Percentiles rank a stretch among this genome's conserved stretches.
Conservation (phyloP, 1,140 invertebrate genomes). For the Zophobas morio region DNA sequence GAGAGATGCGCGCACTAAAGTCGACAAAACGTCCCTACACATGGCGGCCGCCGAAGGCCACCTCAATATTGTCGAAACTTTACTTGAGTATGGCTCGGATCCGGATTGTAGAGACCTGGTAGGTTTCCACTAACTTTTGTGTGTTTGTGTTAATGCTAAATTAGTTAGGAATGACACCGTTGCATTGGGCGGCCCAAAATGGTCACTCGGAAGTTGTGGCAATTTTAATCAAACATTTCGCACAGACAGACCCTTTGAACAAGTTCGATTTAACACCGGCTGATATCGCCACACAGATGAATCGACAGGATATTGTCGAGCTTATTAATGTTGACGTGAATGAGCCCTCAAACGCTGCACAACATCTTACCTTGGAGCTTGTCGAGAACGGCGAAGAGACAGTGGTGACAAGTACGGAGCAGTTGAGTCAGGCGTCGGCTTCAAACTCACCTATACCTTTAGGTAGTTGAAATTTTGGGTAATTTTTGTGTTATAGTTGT, state of each 20-base stretch:
- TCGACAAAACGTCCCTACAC: constrained; percentile 91
- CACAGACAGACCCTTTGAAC: constrained; percentile 77
- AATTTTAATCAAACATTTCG: constrained; percentile 80
- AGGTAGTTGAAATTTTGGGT: background rate
- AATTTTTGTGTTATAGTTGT: background rate
- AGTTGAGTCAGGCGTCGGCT: background rate
- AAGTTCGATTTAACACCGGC: constrained; percentile 90
- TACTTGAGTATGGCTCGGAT: constrained; percentile 85
- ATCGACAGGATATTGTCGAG: constrained; percentile 75
- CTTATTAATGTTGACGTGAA: constrained; percentile 71
- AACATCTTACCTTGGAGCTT: constrained; percentile 66
- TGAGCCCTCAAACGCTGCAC: constrained; percentile 63
- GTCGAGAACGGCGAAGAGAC: constrained; percentile 33
- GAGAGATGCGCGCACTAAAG: constrained; percentile 91
- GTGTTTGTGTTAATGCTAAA: constrained; percentile 45
- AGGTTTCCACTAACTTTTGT: constrained; percentile 56
- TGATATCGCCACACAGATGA: constrained; percentile 81
- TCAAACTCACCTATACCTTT: constrained; percentile 25
- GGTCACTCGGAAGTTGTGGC: constrained; percentile 81
- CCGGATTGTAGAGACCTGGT: constrained; percentile 90
- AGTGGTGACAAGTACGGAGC: constrained; percentile 9
- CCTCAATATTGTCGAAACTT: constrained; percentile 80
- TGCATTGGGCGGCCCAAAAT: constrained; percentile 95
- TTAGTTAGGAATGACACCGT: constrained; percentile 91
- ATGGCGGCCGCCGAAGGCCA: constrained; percentile 91